Conservation (phyloP, 2,888 invertebrate genomes). For the Sarcophaga caerulescens region DNA sequence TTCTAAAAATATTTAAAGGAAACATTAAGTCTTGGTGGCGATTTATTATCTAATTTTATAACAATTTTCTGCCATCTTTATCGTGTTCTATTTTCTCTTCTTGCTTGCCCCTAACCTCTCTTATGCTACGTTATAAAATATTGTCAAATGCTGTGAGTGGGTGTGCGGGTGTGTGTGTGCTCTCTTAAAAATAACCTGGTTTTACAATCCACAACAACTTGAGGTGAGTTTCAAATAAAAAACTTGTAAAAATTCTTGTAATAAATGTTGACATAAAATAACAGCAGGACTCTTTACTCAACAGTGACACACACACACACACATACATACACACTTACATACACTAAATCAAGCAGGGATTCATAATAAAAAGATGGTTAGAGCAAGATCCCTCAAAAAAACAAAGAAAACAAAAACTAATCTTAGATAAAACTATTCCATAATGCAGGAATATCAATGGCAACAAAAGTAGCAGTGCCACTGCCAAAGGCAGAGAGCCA, state of each 20-base stretch:
- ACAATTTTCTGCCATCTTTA: slow-evolving; percentile 53
- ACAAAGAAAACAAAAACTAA: slow-evolving; percentile 2
- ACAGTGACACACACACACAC: slow-evolving; percentile 10
- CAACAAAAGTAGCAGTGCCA: slow-evolving; percentile 9
- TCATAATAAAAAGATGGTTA: background rate
- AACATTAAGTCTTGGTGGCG: slow-evolving; percentile 54
- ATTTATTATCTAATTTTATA: slow-evolving; percentile 66
- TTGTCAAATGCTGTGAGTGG: background rate
- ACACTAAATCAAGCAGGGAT: background rate
- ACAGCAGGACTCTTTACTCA: slow-evolving; percentile 61
- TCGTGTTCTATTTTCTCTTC: background rate
- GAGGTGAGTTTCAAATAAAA: slow-evolving; percentile 58
- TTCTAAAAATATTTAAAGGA: slow-evolving; percentile 57
- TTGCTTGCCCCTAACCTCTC: background rate
- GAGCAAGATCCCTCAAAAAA: background rate
- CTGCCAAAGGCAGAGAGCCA: slow-evolving; percentile 21
- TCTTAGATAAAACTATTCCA: slow-evolving; percentile 32
- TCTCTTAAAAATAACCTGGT: slow-evolving; percentile 32
- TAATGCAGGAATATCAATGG: slow-evolving; percentile 48
- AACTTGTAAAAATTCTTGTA: slow-evolving; percentile 60
- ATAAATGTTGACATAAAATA: slow-evolving; percentile 66
- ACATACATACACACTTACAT: slow-evolving; percentile 9
- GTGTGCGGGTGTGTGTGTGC: background rate
- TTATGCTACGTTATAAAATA: background rate
- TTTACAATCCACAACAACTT: slow-evolving; percentile 43